Conservation (phyloP, 2,113 vertebrate species). For the Chaetodon trifascialis region DNA sequence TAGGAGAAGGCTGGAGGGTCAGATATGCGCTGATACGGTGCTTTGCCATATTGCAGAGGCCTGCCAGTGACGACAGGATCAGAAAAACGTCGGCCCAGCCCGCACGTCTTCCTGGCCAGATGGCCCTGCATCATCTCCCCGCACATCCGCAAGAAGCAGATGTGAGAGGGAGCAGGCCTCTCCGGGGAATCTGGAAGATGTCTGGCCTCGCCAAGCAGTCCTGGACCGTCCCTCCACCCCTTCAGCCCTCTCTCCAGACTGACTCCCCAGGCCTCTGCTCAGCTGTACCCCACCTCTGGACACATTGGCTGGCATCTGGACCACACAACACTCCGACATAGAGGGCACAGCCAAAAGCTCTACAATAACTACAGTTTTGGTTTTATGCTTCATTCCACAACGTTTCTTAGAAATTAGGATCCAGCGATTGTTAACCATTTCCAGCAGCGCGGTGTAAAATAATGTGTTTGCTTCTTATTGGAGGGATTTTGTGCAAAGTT, state of each 20-base stretch:
- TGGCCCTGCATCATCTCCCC: constrained; percentile 77
- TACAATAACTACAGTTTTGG: constrained; percentile 30
- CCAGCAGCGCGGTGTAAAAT: neutral
- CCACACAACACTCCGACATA: constrained; percentile 15
- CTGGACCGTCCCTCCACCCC: constrained; percentile 48
- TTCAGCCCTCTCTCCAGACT: constrained; percentile 47
- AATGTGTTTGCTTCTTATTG: constrained; percentile 36
- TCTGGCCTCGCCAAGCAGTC: constrained; percentile 60
- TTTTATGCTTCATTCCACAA: neutral
- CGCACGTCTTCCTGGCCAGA: constrained; percentile 74
- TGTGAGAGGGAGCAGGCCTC: constrained; percentile 75
- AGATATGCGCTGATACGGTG: constrained; percentile 78
- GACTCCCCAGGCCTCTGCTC: constrained; percentile 62
- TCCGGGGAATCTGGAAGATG: constrained; percentile 71
- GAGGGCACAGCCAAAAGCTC: constrained; percentile 52
- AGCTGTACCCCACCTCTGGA: constrained; percentile 74
- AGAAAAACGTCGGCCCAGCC: constrained; percentile 59
- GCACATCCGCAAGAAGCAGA: constrained; percentile 79
- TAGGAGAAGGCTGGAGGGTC: constrained; percentile 71
- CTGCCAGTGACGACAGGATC: constrained; percentile 63
- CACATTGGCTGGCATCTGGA: constrained; percentile 67
- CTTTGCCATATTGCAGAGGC: constrained; percentile 79
- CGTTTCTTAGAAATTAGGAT: neutral
- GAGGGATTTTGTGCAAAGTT: constrained; percentile 58
- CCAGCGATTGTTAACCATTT: neutral